Evolutionary conservation across 2,113 vertebrate genomes (phyloP).

Genomic region (Serinus canaria): DNA sequence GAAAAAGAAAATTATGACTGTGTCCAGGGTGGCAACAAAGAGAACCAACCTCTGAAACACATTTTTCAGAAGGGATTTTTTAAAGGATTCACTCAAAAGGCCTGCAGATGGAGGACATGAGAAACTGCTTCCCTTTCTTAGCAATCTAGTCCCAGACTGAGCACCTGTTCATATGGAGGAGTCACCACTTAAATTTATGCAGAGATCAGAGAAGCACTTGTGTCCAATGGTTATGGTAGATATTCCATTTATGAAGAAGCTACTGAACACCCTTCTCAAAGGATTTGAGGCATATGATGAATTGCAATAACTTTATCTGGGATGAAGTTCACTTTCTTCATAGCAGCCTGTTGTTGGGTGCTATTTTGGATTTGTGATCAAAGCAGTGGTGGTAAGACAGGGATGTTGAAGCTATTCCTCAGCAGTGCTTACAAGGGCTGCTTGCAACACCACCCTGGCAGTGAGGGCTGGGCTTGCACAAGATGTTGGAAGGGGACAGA

Average conservation of each 20-base stretch:
- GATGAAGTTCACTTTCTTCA: background rate
- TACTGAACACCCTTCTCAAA: background rate
- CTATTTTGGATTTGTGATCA: background rate
- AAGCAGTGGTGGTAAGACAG: background rate
- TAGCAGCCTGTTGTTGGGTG: background rate
- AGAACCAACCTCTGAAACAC: background rate
- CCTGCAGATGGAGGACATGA: background rate
- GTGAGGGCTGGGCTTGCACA: fast-evolving
- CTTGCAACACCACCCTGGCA: background rate
- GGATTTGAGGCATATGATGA: background rate
- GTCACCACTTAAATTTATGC: background rate
- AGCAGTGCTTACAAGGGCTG: background rate
- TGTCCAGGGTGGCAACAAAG: background rate
- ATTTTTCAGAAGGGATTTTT: background rate
- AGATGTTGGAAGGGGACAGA: background rate
- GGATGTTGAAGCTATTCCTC: background rate
- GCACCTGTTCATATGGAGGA: background rate
- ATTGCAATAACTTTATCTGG: background rate
- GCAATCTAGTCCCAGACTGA: background rate
- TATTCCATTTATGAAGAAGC: background rate
- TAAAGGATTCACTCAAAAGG: background rate
- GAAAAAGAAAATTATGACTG: background rate
- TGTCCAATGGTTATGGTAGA: background rate
- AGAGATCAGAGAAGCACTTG: background rate
- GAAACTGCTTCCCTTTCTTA: background rate